Evolutionary conservation across 2,113 vertebrate genomes (phyloP), one percentile per base, ranked within the genome.

Genomic region (Polypterus senegalus): DNA sequence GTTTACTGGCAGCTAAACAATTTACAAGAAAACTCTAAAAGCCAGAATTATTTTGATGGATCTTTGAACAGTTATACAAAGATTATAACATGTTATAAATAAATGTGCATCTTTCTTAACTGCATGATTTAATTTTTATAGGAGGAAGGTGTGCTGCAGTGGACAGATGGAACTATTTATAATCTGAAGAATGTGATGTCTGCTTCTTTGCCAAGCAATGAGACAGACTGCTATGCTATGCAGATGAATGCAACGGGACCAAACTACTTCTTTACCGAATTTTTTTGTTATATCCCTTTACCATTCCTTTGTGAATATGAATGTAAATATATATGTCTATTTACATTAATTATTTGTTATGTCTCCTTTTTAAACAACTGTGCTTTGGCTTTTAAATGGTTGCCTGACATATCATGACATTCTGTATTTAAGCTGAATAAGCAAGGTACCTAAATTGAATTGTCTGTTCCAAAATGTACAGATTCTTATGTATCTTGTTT

Each of bases 281-380:
- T 94, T 74, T 91, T 89, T 72, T 94, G 91, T 71, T 77, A 78
- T 64, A 54, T 91, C 61, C 68, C 75, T 3, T 75, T 94, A 65
- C 90, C 90, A 27, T 93, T 86, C 73, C 78, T 94, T 80, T 96
- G 92, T 76, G 85, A 93, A 72, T 88, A 83, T 63, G 77, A 88
- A 69, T 82, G 91, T 93, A 87, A 93, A 64, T 83, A 73, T 65
- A n/a, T 7, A 45, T 62, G 65, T 70, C 67, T 62, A 10, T 56
- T 56, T 3, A 9, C 6, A 5, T 63, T 11, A 6, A 62, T 10
- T 51, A 27, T 27, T 27, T 27, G 27, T 27, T 27, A 27, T 47
- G 46, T 46, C 47, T 10, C 10, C 44, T 47, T 52, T 7, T n/a
- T 7, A n/a, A 54, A 27, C 27, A 47, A 9, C 49, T 62, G 45